Conservation (phyloP, 2,113 vertebrate genomes). For the Sapajus apella region DNA sequence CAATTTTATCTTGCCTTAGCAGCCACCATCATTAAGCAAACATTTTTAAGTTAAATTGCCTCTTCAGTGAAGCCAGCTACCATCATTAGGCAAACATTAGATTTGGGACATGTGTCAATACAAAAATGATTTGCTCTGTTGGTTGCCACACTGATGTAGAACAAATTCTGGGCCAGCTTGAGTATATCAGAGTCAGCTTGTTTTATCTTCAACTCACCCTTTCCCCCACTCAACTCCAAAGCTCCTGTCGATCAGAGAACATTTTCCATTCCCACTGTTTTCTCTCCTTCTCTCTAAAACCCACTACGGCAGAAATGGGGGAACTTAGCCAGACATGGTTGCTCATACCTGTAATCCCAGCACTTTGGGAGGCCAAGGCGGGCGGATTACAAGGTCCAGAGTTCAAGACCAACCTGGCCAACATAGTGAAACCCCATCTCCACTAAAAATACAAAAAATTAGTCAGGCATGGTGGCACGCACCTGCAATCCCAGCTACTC, state of each 20-base stretch:
- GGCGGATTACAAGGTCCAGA: too few relatives aligned
- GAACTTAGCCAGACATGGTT: too few relatives aligned
- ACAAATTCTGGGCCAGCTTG: not conserved
- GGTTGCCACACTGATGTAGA: not conserved
- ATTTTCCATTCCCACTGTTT: not conserved
- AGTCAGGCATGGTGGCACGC: too few relatives aligned
- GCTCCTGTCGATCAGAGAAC: not conserved
- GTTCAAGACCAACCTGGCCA: too few relatives aligned
- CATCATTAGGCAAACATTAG: not conserved
- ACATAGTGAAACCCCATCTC: too few relatives aligned
- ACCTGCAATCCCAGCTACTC: too few relatives aligned
- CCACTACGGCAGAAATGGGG: not conserved
- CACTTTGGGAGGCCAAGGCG: too few relatives aligned
- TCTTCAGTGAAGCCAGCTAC: not conserved
- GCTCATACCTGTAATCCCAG: too few relatives aligned
- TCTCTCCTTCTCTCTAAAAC: not conserved
- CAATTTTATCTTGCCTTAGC: slow-evolving; percentile 11
- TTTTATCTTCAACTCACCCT: not conserved
- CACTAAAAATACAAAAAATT: too few relatives aligned
- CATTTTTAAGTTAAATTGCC: slow-evolving; percentile 7
- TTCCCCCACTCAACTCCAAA: fast-evolving
- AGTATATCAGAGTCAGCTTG: not conserved
- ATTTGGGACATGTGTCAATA: not conserved
- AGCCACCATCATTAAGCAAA: slow-evolving; percentile 8
- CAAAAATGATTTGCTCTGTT: slow-evolving; percentile 34